A percentile compares a stretch with the other conserved stretches of the same genome.
These are phyloP conservation scores for Abscondita cerata DNA, from an alignment of 2,888 invertebrate species.

Conservation along the genomic window DNA sequence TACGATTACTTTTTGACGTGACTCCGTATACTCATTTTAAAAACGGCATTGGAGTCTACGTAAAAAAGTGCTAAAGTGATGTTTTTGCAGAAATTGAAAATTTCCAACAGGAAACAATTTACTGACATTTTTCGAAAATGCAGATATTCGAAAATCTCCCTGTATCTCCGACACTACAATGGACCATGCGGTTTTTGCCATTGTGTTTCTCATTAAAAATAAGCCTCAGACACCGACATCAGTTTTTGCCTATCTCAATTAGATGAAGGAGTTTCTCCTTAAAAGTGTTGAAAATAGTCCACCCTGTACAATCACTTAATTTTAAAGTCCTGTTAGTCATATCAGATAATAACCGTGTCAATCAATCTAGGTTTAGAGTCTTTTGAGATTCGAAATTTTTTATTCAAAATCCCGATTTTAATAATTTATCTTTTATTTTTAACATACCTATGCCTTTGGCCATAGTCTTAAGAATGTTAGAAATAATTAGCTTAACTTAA, in stretches of 20 bases:
- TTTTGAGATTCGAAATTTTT: not conserved
- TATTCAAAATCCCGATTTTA: not conserved
- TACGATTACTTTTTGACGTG: no score
- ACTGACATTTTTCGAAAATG: no score
- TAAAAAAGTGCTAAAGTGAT: no score
- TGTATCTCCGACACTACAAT: no score
- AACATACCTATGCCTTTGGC: not conserved
- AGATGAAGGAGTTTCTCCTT: not conserved
- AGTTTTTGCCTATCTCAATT: not conserved
- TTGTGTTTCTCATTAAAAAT: not conserved
- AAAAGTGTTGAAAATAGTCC: not conserved
- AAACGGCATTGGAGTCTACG: no score
- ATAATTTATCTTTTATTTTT: not conserved
- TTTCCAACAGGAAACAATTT: no score
- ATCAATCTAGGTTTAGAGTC: constrained; percentile 2
- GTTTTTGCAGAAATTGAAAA: no score
- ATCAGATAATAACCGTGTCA: not conserved
- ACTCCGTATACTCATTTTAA: no score
- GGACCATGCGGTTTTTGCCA: no score
- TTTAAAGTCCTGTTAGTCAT: not conserved
- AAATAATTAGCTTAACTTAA: constrained; percentile 12
- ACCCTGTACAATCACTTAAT: not conserved
- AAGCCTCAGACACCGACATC: not conserved
- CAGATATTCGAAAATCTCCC: not conserved
- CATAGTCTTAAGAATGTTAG: constrained; percentile 8